Conservation (phyloP, 2,113 vertebrate genomes). For the Illadopsis cleaveri region DNA sequence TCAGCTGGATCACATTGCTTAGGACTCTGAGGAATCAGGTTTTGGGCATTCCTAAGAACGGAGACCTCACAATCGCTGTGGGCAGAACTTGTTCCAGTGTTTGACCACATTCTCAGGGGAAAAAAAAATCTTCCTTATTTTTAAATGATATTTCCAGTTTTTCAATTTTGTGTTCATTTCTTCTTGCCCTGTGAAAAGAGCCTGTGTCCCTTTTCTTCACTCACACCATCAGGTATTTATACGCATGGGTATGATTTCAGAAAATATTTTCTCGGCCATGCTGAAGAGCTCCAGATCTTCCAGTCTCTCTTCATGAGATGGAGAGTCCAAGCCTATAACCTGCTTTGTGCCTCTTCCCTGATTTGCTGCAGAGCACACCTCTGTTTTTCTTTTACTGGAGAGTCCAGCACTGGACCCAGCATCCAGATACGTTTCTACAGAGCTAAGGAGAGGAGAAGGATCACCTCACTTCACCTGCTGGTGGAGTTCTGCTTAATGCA, state of each 20-base stretch:
- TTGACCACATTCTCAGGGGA: fast-evolving
- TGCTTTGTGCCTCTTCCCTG: neutral
- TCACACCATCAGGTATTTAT: neutral
- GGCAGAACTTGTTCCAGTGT: neutral
- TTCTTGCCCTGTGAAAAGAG: neutral
- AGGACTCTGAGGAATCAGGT: neutral
- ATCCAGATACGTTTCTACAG: neutral
- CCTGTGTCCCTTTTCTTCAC: neutral
- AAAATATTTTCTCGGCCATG: neutral
- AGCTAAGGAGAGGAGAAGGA: neutral
- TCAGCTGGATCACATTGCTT: neutral
- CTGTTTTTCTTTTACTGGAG: neutral
- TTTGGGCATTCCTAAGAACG: neutral
- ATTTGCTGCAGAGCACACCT: neutral
- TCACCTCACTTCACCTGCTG: neutral
- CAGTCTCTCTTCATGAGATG: neutral
- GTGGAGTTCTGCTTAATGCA: neutral
- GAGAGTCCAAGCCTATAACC: neutral
- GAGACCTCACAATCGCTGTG: neutral
- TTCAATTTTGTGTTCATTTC: neutral
- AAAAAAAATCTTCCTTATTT: neutral
- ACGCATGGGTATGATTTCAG: neutral
- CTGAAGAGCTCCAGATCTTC: neutral
- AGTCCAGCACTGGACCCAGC: neutral
- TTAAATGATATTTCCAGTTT: neutral